These are phyloP conservation scores for Nomada fabriciana DNA, from an alignment of 2,888 invertebrate genomes.

Conservation along the genomic window DNA sequence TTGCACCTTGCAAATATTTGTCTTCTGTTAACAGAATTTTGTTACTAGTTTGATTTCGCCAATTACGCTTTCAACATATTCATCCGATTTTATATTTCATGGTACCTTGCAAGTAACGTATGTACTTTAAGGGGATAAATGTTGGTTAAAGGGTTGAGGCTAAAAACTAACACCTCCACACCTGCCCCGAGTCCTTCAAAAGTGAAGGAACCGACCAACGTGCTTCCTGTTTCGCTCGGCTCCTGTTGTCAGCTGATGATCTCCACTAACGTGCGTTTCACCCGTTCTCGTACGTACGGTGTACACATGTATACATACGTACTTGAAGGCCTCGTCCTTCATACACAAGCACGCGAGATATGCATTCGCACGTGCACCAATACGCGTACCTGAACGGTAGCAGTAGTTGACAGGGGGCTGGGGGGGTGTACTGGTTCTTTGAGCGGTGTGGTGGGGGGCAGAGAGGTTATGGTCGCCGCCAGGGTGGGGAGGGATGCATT, in stretches of 20 bases:
- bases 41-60: no score
- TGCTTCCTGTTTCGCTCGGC: constrained; percentile 67
- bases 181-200: background rate
- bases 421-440: background rate
- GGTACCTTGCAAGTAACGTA: no score
- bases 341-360: constrained; percentile 45
- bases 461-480: constrained; percentile 13
- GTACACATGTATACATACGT: constrained; percentile 49
- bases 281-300: constrained; percentile 40
- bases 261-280: constrained; percentile 37
- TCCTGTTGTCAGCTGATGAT: constrained; percentile 74
- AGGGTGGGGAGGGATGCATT: constrained; percentile 42
- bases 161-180: no score
- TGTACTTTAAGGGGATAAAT: no score
- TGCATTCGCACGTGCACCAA: constrained; percentile 28
- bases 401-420: background rate
- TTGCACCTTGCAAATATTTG: no score
- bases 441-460: background rate
- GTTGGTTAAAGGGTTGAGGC: no score
- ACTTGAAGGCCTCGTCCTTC: constrained; percentile 77
- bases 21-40: no score
- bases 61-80: no score
- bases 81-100: no score
- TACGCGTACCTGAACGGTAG: constrained; percentile 33
- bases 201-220: background rate